Evolutionary conservation across 2,888 invertebrate genomes (phyloP), one percentile per base, ranked within the genome.

Genomic region (Diadromus collaris): DNA sequence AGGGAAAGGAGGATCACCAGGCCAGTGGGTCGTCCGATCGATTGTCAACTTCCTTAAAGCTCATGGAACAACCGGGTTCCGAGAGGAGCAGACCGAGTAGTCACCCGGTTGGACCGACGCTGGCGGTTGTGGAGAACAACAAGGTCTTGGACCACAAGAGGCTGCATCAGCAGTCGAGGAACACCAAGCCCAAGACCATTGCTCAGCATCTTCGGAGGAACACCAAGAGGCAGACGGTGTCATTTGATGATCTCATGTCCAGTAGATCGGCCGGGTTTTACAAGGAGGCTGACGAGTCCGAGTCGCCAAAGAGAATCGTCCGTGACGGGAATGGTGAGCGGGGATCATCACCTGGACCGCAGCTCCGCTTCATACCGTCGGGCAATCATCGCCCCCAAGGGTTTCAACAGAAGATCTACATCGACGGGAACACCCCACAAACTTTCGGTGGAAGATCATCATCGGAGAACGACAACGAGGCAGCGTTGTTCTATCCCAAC

Each of bases 141-240:
- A 78, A 72, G 60, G 58, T 75, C 68, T 34, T 68, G 4, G 68
- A 65, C 21, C 54, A 38, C 21, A 46, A 41, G 51, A 77, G 75
- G 32, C 60, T 76, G 60, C 82, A 82, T 77, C 82, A 82, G 67
- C 82, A 81, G 51, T 81, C 82, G 5, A 79, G 81, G 27, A 82
- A 82, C 68, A 81, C 79, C 24, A 72, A 71, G 27, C 81, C 82
- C 4, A 60, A 58, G 13, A 77, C 76, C 3, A 74, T 77, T 9
- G 67, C 65, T 7, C 82, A 77, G 64, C 77, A 79, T 63, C 76
- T 81, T n/a, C 76, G 76, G 2, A 51, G 65, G n/a, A 73, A 56
- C 24, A 48, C 56, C 29, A 58, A 67, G 48, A 54, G 76, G 38
- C 76, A 67, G 21, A 76, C 46, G 2, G 10, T 21, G 4, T 6